phyloP scores from a whole-genome alignment of 2,113 vertebrate genomes.

The Fulmarus glacialis region DNA sequence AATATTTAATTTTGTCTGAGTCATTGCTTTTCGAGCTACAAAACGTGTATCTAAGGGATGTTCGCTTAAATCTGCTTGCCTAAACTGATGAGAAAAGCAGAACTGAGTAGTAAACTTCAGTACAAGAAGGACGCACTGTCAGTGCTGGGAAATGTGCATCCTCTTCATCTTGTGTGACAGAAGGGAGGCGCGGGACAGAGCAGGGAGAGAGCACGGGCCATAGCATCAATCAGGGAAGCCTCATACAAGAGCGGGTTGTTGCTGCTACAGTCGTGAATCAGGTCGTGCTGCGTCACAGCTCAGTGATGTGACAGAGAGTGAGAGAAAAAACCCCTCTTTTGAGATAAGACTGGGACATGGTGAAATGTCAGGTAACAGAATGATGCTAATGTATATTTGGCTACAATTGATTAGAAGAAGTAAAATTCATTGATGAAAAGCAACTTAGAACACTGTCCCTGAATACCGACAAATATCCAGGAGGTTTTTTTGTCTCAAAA shows the following conservation, averaged over 20 bases:
- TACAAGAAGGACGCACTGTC: not conserved
- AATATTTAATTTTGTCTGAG: conserved; percentile 31
- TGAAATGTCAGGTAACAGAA: not conserved
- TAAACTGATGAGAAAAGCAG: not conserved
- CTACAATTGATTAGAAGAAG: not conserved
- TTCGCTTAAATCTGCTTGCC: not conserved
- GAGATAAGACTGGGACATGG: not conserved
- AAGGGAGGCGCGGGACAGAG: not conserved
- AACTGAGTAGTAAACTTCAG: not conserved
- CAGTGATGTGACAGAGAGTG: not conserved
- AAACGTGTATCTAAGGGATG: not conserved
- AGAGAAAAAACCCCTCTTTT: not conserved
- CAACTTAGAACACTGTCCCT: not conserved
- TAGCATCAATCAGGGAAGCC: not conserved
- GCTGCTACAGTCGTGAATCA: not conserved
- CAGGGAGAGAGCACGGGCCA: accelerated
- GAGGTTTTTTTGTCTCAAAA: not conserved
- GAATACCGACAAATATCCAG: not conserved
- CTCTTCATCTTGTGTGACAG: accelerated
- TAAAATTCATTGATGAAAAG: not conserved
- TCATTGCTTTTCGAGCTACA: not conserved
- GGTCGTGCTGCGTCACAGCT: not conserved
- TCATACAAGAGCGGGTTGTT: accelerated
- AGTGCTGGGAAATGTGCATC: not conserved
- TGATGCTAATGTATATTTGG: not conserved